Evolutionary conservation across 64 coral and sea anemone species (phyloP).

Genomic region (Orbicella faveolata): DNA sequence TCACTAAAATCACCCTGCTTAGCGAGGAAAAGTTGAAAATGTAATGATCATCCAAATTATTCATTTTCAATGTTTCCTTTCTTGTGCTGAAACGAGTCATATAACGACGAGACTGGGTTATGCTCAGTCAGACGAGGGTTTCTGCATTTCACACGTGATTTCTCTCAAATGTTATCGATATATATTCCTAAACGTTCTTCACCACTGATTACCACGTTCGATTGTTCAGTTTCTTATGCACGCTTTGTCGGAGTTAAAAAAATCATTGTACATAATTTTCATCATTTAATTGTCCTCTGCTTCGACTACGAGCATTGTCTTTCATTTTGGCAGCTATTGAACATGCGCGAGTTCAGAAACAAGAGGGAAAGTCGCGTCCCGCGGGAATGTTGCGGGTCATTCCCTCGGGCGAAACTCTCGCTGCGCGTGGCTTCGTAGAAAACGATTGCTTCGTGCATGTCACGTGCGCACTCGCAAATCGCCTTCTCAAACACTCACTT

Average conservation of each 20-base stretch:
- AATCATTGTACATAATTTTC: background rate
- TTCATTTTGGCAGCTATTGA: background rate
- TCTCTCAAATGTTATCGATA: no score
- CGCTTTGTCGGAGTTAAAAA: background rate
- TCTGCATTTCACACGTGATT: background rate
- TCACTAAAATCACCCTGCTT: background rate
- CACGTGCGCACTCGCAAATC: background rate
- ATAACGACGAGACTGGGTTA: background rate
- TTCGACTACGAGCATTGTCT: background rate
- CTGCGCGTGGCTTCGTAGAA: background rate
- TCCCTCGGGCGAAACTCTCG: background rate
- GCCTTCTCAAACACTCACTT: background rate
- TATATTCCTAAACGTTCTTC: no score
- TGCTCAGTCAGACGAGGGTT: background rate
- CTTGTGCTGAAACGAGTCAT: background rate
- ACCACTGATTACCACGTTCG: background rate
- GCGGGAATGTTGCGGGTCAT: background rate
- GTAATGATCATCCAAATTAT: background rate
- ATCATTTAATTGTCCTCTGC: background rate
- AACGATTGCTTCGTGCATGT: background rate
- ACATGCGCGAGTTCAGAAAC: background rate
- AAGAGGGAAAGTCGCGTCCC: background rate
- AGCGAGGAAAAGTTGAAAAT: background rate
- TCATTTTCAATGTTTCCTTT: background rate
- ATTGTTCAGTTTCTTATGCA: background rate